phyloP scores from a whole-genome alignment of 2,888 invertebrate genomes.

The Eurytoma californica region DNA sequence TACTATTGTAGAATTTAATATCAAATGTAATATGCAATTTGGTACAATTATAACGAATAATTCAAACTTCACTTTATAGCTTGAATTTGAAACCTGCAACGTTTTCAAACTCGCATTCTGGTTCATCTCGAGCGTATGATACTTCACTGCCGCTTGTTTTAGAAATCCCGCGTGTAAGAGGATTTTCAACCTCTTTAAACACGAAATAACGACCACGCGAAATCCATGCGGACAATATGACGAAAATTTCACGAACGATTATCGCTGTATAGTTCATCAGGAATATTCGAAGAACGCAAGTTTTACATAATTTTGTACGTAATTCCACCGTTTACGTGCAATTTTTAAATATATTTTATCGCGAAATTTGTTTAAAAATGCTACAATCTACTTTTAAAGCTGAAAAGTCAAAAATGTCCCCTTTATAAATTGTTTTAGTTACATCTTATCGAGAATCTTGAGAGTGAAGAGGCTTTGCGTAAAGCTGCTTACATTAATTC shows the following conservation, averaged over 20 bases:
- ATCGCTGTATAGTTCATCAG: too few species aligned
- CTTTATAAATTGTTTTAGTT: neutral
- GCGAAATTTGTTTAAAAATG: too few species aligned
- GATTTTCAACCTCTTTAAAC: slow-evolving; percentile 33
- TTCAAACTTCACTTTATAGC: neutral
- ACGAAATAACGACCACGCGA: slow-evolving; percentile 20
- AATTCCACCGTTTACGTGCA: too few species aligned
- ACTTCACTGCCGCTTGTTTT: neutral
- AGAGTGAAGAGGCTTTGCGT: neutral
- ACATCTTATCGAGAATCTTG: neutral
- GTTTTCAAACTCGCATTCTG: neutral
- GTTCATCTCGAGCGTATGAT: neutral
- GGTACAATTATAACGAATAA: neutral
- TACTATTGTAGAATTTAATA: too few species aligned
- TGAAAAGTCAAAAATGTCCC: neutral
- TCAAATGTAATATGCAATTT: too few species aligned
- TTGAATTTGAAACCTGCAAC: neutral
- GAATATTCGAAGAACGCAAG: too few species aligned
- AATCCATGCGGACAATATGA: neutral
- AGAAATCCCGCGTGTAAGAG: slow-evolving; percentile 5
- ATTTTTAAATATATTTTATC: neutral
- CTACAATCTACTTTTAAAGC: too few species aligned
- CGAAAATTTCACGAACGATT: neutral
- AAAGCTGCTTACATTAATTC: slow-evolving; percentile 5
- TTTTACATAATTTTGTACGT: too few species aligned